Evolutionary conservation across 2,113 vertebrate genomes (phyloP).

Genomic region (Nanorana parkeri): DNA sequence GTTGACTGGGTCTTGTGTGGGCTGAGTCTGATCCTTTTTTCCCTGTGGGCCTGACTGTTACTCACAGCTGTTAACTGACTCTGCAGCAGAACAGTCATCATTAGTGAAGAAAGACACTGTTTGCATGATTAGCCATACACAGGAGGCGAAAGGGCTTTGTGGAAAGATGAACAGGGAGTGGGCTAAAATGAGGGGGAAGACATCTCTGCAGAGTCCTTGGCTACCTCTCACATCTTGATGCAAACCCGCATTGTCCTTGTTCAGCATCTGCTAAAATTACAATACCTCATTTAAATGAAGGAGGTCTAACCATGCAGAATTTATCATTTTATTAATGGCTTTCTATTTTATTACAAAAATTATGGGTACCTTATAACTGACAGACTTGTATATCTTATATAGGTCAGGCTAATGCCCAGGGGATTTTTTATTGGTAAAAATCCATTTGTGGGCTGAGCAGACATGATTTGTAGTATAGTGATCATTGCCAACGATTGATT

Average conservation of each 20-base stretch:
- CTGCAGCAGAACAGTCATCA: slow-evolving; percentile 30
- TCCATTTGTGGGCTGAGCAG: no score
- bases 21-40: slow-evolving; percentile 23
- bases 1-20: slow-evolving; percentile 21
- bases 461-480: no score
- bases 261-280: neutral
- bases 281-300: no score
- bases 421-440: no score
- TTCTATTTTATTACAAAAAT: no score
- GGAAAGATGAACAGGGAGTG: slow-evolving; percentile 32
- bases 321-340: no score
- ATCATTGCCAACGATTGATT: no score
- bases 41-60: slow-evolving; percentile 48
- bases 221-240: neutral
- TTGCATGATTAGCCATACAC: slow-evolving; percentile 46
- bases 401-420: no score
- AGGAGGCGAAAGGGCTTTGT: slow-evolving; percentile 30
- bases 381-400: no score
- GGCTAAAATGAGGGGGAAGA: slow-evolving; percentile 46
- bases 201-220: slow-evolving; percentile 24
- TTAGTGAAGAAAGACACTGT: slow-evolving; percentile 26
- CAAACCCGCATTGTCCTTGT: neutral
- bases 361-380: no score
- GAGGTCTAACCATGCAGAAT: no score
- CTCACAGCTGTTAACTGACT: slow-evolving; percentile 42